Evolutionary conservation across 2,797 vertebrate genomes (phyloP), one percentile per base, ranked within the genome.

Genomic region (Neostethus bicornis): DNA sequence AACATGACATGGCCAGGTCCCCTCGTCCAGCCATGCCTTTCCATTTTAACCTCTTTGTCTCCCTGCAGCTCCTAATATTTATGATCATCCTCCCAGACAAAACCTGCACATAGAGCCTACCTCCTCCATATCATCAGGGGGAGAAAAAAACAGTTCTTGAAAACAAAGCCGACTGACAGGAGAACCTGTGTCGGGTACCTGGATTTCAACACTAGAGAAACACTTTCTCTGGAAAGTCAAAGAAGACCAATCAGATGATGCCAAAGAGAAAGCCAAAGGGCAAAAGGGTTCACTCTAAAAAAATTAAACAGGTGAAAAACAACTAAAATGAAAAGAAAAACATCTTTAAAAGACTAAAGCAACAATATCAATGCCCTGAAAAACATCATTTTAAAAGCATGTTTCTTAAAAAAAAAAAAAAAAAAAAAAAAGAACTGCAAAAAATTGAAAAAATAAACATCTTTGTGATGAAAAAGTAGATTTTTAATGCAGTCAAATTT

Each of bases 1-100:
- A 94, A 94, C 93, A 93, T 93, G 93, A 92, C 93, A 94, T 91
- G 93, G 90, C 92, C 93, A 92, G 94, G 94, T 94, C 93, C 91
- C 91, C 89, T 89, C 92, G 92, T 94, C 93, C 92, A 91, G 88
- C 88, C 91, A 79, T 92, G 92, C 91, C 92, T 91, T 92, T 92
- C 87, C 93, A 88, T 91, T 95, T 94, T 90, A 93, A 92, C 92
- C 90, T 88, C 89, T 91, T 91, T 92, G 91, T 92, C 91, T 92
- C 89, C 92, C 91, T 87, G 90, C 93, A 94, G 92, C 78, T 93
- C 90, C 90, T 85, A 89, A 93, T 89, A 94, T 94, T 94, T 92
- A 94, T 92, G 87, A 94, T 93, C 90, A 84, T 87, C 90, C 85
- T 87, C 69, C 87, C 90, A 86, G 90, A 92, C 93, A 93, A 84